Conservation (phyloP, 1,140 invertebrate genomes). For the Planococcus citri region DNA sequence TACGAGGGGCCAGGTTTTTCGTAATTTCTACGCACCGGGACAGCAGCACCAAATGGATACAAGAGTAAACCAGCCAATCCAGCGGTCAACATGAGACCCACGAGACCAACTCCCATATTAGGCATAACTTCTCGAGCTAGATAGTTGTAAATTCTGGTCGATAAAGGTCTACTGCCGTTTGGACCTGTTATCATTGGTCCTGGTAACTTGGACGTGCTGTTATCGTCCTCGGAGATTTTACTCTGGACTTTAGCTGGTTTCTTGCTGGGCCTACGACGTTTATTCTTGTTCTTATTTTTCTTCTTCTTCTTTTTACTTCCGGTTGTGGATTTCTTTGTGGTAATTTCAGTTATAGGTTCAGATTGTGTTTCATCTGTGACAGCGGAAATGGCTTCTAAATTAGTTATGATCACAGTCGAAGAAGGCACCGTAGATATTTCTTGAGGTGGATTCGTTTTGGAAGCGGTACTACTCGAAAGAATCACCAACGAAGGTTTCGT, state of each 20-base stretch:
- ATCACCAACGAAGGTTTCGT: slow-evolving; percentile 30
- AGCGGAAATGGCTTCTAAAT: background rate
- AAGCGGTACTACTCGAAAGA: slow-evolving; percentile 24
- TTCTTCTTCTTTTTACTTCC: slow-evolving; percentile 28
- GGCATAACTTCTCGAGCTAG: slow-evolving; percentile 65
- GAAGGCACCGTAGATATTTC: background rate
- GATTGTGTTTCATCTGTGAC: slow-evolving; percentile 24
- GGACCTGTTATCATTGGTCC: slow-evolving; percentile 29
- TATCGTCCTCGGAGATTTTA: slow-evolving; percentile 37
- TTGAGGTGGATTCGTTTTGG: slow-evolving; percentile 12
- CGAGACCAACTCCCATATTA: slow-evolving; percentile 57
- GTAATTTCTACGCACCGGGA: slow-evolving; percentile 24
- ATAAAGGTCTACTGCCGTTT: slow-evolving; percentile 41
- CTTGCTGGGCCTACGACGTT: slow-evolving; percentile 37
- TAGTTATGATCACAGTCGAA: background rate
- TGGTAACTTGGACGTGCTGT: slow-evolving; percentile 37
- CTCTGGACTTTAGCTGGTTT: slow-evolving; percentile 32
- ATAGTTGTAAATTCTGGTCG: slow-evolving; percentile 63
- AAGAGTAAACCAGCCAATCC: slow-evolving; percentile 61
- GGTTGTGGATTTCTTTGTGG: slow-evolving; percentile 25
- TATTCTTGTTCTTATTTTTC: slow-evolving; percentile 45
- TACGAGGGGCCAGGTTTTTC: slow-evolving; percentile 23
- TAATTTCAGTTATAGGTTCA: slow-evolving; percentile 20
- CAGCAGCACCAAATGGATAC: slow-evolving; percentile 48
- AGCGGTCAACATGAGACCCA: slow-evolving; percentile 53